Conservation (phyloP, 1,140 invertebrate species). For the Triops cancriformis region DNA sequence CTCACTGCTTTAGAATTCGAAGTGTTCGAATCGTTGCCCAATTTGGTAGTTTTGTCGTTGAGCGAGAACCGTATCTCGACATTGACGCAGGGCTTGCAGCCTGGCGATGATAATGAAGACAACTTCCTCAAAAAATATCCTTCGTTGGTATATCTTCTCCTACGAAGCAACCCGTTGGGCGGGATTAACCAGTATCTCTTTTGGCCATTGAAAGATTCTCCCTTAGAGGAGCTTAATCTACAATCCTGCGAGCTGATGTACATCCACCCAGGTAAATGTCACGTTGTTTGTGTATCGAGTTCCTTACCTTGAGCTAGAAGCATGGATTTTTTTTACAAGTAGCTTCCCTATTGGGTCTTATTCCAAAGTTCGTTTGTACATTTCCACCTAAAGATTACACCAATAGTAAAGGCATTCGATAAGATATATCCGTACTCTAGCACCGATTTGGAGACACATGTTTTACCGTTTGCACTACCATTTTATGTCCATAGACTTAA, state of each 20-base stretch:
- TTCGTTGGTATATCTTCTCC: slow-evolving; percentile 19
- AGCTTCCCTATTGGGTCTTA: not conserved
- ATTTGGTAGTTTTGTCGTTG: slow-evolving; percentile 21
- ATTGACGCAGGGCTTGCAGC: not conserved
- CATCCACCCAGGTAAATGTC: slow-evolving; percentile 29
- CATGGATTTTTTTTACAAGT: not conserved
- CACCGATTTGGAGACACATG: not conserved
- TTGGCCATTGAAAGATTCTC: slow-evolving; percentile 11
- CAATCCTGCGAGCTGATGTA: slow-evolving; percentile 23
- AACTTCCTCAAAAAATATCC: slow-evolving; percentile 17
- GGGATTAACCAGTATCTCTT: slow-evolving; percentile 23
- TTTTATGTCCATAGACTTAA: no score
- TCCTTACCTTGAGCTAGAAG: not conserved
- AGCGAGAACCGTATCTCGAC: slow-evolving; percentile 21
- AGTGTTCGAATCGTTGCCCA: slow-evolving; percentile 17
- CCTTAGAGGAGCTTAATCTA: slow-evolving; percentile 27
- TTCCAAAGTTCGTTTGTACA: not conserved
- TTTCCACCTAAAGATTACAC: not conserved
- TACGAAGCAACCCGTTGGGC: slow-evolving; percentile 22
- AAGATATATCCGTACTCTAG: no score
- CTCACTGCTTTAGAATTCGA: slow-evolving; percentile 14
- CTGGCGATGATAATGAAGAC: not conserved
- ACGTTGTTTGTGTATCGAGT: not conserved
- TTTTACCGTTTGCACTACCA: no score
- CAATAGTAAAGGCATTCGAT: not conserved